Evolutionary conservation across 1,140 invertebrate species (phyloP).

Genomic region (Popillia japonica): DNA sequence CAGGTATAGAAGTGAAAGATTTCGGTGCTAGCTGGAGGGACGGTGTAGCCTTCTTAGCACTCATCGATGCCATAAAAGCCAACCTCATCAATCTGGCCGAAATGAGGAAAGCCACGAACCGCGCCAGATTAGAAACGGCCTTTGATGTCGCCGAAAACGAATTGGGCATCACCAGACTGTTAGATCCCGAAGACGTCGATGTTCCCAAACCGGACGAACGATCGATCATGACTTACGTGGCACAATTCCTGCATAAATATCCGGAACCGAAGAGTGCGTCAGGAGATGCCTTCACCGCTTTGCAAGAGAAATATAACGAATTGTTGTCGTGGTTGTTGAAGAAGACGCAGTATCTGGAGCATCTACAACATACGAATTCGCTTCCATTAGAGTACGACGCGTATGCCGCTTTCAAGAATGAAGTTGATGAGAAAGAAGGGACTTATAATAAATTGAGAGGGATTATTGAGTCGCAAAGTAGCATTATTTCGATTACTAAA

Average conservation of each 20-base stretch:
- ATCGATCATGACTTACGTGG: conserved; percentile 99
- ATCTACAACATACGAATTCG: conserved; percentile 71
- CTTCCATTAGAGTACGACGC: conserved; percentile 74
- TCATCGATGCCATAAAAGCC: conserved; percentile 95
- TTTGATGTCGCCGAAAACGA: conserved; percentile 93
- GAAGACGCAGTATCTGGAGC: conserved; percentile 75
- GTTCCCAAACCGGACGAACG: conserved; percentile 97
- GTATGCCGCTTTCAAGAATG: conserved; percentile 74
- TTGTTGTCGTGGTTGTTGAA: conserved; percentile 83
- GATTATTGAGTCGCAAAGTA: conserved; percentile 78
- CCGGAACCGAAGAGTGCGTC: conserved; percentile 78
- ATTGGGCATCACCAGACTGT: conserved; percentile 89
- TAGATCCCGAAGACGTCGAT: conserved; percentile 97
- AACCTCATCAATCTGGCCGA: conserved; percentile 89
- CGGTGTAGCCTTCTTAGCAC: conserved; percentile 94
- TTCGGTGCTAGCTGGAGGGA: conserved; percentile 98
- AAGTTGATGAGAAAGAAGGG: conserved; percentile 73
- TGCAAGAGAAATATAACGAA: conserved; percentile 82
- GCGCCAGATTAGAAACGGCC: conserved; percentile 87
- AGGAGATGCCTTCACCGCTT: conserved; percentile 74
- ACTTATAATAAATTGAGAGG: conserved; percentile 77
- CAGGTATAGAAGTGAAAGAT: conserved; percentile 89
- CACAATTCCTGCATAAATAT: conserved; percentile 97
- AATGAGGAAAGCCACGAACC: conserved; percentile 79
- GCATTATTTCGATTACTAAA: conserved; percentile 75